phyloP scores from a whole-genome alignment of 2,113 vertebrate species.

The Dicerorhinus sumatrensis region DNA sequence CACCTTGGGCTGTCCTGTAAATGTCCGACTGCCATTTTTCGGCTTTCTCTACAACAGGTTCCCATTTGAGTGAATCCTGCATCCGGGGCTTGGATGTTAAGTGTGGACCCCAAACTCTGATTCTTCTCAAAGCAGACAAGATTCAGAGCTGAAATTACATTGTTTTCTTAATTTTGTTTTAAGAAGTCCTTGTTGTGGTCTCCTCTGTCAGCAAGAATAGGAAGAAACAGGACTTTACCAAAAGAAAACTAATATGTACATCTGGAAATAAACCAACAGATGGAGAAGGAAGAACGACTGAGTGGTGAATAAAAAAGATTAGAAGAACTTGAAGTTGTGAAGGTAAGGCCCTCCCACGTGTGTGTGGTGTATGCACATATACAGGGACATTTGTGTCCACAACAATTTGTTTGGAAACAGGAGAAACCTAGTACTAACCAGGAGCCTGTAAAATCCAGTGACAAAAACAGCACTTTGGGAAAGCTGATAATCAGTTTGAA shows the following conservation, averaged over 20 bases:
- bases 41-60: neutral
- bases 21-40: neutral
- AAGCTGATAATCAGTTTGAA: constrained; percentile 15
- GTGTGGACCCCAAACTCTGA: neutral
- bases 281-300: neutral
- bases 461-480: constrained; percentile 12
- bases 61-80: neutral
- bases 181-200: constrained; percentile 27
- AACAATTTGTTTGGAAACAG: constrained; percentile 5
- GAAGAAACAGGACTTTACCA: neutral
- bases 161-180: constrained; percentile 32
- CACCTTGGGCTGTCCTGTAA: neutral
- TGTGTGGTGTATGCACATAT: accelerated
- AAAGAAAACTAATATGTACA: neutral
- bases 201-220: neutral
- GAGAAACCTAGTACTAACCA: neutral
- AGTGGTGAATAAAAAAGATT: neutral
- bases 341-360: neutral
- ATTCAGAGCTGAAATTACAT: neutral
- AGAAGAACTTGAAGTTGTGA: neutral
- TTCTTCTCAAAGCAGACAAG: neutral
- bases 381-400: neutral
- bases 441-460: neutral
- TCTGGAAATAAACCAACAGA: neutral
- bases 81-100: neutral